Evolutionary conservation across 1,140 invertebrate species (phyloP), one percentile per base, ranked within the genome.

Genomic region (Brachionus koreanus): DNA sequence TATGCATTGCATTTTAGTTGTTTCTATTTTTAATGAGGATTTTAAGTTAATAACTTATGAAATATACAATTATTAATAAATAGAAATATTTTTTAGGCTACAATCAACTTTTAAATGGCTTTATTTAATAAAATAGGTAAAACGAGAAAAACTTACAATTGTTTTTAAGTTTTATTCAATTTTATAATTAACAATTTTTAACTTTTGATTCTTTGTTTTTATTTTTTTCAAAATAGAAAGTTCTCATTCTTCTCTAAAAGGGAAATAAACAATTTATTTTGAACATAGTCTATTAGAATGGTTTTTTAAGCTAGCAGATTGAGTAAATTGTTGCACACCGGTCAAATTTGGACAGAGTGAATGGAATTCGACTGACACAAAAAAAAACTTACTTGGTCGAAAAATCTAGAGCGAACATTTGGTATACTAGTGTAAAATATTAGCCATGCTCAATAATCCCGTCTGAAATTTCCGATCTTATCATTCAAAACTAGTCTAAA

Each of bases 401-500:
- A 57, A 57, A 57, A 57, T 23, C 29, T 57, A 57, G 49, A 57
- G 49, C 49, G 49, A 16, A 57, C 49, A 57, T 57, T 57, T 57
- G 49, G 49, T 19, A 57, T 57, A 57, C 49, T 57, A 57, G 49
- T 57, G 49, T 57, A 52, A 52, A 46, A 49, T 19, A 6, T 16
- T 52, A 57, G n/a, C 49, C 49, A 57, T 57, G n/a, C 49, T 57
- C 49, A 57, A 57, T 57, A 57, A 57, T 57, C 49, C 16, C 49
- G 49, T 57, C 49, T 69, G 65, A 39, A 42, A 69, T 69, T 69
- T 69, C 65, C 35, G 65, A 69, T 69, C 65, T 69, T 42, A 69
- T 69, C 65, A 69, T 39, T 39, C 65, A 69, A 69, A 69, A 37
- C 63, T 69, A 69, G 65, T 69, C 65, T 37, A 37, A 69, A 69